phyloP scores from a whole-genome alignment of 2,888 invertebrate genomes.

The Oxycera nigricornis region DNA sequence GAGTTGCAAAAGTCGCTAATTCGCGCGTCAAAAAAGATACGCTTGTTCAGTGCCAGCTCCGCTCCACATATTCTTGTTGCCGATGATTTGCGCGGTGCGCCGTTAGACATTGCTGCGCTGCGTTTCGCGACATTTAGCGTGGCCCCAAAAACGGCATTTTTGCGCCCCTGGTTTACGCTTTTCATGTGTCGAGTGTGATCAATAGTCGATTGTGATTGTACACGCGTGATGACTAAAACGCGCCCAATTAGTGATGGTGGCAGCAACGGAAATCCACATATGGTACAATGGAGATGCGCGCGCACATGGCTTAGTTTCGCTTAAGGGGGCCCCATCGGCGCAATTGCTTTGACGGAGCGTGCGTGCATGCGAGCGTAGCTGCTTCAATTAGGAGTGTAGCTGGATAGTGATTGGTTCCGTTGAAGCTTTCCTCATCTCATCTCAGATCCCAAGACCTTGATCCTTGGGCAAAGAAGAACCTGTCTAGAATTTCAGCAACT shows the following conservation, averaged over 20 bases:
- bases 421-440: no score
- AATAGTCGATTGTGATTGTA: slow-evolving; percentile 4
- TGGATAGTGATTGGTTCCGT: no score
- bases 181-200: neutral
- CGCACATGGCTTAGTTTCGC: slow-evolving; percentile 36
- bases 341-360: neutral
- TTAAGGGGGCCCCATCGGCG: slow-evolving; percentile 29
- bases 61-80: neutral
- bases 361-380: neutral
- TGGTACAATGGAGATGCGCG: slow-evolving; percentile 38
- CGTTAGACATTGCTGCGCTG: neutral
- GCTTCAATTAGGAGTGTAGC: neutral
- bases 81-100: neutral
- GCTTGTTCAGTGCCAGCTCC: neutral
- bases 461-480: neutral
- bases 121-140: neutral
- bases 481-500: no score
- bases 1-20: neutral
- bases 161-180: neutral
- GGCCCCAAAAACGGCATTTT: neutral
- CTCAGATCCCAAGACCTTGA: neutral
- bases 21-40: neutral
- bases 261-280: slow-evolving; percentile 29
- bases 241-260: slow-evolving; percentile 19
- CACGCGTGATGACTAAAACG: slow-evolving; percentile 31